Conservation (phyloP, 2,797 vertebrate species). For the Eurystomus glaucurus region DNA sequence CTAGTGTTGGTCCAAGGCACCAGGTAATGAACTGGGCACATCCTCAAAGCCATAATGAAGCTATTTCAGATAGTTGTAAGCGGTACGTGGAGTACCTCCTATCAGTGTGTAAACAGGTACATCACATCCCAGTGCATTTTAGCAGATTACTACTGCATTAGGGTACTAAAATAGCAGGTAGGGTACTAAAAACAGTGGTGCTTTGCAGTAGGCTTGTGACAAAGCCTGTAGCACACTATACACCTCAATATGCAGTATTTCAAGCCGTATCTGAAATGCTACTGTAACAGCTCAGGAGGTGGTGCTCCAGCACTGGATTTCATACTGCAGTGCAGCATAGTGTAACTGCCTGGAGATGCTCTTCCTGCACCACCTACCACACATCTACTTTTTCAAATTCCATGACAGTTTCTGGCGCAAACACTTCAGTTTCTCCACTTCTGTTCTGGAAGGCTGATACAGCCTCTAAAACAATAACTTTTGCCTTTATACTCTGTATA, state of each 20-base stretch:
- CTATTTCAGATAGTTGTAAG: background rate
- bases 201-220: background rate
- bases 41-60: background rate
- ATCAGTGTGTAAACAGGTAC: background rate
- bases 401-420: background rate
- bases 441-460: background rate
- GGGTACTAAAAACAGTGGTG: background rate
- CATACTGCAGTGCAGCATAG: background rate
- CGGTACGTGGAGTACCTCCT: fast-evolving
- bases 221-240: background rate
- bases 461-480: background rate
- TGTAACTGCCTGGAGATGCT: background rate
- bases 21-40: background rate
- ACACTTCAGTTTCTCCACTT: background rate
- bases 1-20: fast-evolving
- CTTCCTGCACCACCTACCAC: background rate
- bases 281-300: background rate
- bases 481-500: background rate
- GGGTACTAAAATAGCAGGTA: background rate
- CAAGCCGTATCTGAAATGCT: fast-evolving
- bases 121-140: background rate
- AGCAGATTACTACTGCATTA: background rate
- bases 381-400: background rate
- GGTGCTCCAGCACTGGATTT: background rate
- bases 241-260: background rate